Evolutionary conservation across 1,140 invertebrate species (phyloP).

Genomic region (Heterodera schachtii): DNA sequence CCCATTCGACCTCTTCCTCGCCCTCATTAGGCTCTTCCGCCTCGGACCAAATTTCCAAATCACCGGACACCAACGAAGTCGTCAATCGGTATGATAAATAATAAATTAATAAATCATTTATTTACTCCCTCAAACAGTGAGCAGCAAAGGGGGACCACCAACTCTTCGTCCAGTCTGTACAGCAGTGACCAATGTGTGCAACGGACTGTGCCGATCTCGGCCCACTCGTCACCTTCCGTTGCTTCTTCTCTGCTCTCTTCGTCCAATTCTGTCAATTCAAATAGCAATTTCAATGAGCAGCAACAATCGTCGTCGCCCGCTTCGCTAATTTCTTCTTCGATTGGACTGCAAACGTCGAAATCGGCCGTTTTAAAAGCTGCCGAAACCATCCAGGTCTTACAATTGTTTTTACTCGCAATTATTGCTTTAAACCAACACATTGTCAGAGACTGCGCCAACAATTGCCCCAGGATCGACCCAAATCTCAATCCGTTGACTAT

Average conservation of each 20-base stretch:
- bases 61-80: neutral
- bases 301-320: slow-evolving; percentile 12
- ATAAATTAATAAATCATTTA: neutral
- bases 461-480: slow-evolving; percentile 9
- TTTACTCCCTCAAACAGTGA: neutral
- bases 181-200: slow-evolving; percentile 42
- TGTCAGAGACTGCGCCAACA: slow-evolving; percentile 18
- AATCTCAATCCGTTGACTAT: slow-evolving; percentile 13
- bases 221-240: slow-evolving; percentile 13
- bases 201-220: slow-evolving; percentile 30
- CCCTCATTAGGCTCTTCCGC: neutral
- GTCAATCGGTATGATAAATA: neutral
- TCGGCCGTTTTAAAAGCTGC: slow-evolving; percentile 9
- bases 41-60: slow-evolving; percentile 4
- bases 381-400: slow-evolving; percentile 9
- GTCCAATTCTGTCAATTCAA: slow-evolving; percentile 17
- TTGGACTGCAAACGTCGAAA: slow-evolving; percentile 12
- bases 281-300: slow-evolving; percentile 3
- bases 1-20: slow-evolving; percentile 4
- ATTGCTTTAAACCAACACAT: neutral
- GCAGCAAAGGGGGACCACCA: neutral
- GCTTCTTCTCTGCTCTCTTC: slow-evolving; percentile 10
- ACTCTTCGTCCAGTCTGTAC: slow-evolving; percentile 37
- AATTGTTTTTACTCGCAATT: neutral
- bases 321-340: neutral